Conservation (phyloP, 2,797 vertebrate genomes). For the Fringilla coelebs region DNA sequence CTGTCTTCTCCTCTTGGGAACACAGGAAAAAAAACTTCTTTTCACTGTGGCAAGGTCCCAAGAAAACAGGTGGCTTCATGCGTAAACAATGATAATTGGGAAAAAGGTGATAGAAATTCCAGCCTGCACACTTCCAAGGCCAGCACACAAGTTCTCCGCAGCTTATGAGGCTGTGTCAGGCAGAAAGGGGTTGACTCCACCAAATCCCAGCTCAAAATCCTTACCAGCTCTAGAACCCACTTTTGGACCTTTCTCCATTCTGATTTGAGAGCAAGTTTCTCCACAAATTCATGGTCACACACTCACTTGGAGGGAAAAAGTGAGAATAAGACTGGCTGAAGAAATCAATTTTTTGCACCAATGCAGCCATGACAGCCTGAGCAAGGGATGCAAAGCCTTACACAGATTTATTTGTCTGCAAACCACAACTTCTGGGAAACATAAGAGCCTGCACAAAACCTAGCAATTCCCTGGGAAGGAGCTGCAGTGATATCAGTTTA, state of each 20-base stretch:
- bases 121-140: constrained; percentile 21
- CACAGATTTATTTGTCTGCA: neutral
- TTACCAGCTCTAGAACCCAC: neutral
- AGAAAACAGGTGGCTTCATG: constrained; percentile 61
- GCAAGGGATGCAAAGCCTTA: neutral
- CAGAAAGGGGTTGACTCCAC: neutral
- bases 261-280: neutral
- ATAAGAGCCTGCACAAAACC: neutral
- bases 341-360: neutral
- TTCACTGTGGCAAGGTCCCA: constrained; percentile 55
- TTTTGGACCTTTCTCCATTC: neutral
- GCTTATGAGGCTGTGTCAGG: neutral
- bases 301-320: neutral
- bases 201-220: neutral
- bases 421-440: neutral
- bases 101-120: constrained; percentile 62
- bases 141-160: neutral
- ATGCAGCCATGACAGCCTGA: neutral
- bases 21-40: neutral
- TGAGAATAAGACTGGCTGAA: neutral
- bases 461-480: neutral
- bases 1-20: constrained; percentile 32
- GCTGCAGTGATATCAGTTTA: neutral
- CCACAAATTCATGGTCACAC: neutral
- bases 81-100: constrained; percentile 38